Percentiles rank a stretch among this genome's conserved stretches.
Conservation (phyloP, 2,888 invertebrate species). For the Teleiodes luculella region DNA sequence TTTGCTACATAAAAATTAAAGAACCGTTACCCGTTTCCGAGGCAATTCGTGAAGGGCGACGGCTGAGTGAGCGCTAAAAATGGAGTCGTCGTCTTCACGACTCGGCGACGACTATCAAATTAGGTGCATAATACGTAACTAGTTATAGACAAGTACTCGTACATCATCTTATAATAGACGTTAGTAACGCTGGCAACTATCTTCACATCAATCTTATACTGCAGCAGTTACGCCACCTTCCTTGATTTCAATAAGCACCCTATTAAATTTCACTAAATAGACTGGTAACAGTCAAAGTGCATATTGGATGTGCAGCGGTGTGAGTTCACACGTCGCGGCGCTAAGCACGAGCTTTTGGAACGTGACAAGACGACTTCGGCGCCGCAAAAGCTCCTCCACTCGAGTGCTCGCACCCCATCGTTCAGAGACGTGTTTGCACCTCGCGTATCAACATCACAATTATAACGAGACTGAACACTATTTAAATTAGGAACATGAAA, state of each 20-base stretch:
- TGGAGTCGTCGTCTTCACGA: too few species aligned
- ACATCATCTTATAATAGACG: too few species aligned
- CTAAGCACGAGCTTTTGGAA: constrained; percentile 12
- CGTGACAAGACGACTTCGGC: constrained; percentile 16
- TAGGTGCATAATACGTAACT: too few species aligned
- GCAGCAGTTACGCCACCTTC: too few species aligned
- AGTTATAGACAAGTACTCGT: too few species aligned
- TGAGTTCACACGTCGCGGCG: constrained; percentile 8
- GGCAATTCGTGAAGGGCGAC: constrained; percentile 3
- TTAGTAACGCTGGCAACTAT: too few species aligned
- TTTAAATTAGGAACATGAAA: neutral
- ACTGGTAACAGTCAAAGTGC: constrained; percentile 3
- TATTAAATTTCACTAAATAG: neutral
- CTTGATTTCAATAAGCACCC: too few species aligned
- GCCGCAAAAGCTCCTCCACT: constrained; percentile 13
- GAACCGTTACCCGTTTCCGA: constrained; percentile 4
- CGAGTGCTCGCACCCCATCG: constrained; percentile 18
- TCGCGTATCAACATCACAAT: constrained; percentile 12
- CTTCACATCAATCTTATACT: too few species aligned
- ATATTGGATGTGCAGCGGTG: constrained; percentile 1
- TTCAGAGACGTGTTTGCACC: constrained; percentile 22
- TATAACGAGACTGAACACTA: neutral
- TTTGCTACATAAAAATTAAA: constrained; percentile 15
- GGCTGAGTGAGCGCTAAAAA: neutral
- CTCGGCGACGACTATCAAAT: too few species aligned